A percentile compares a stretch with the other conserved stretches of the same genome.
Conservation (phyloP, 2,113 vertebrate genomes). For the Ptilorrhoa leucosticta region DNA sequence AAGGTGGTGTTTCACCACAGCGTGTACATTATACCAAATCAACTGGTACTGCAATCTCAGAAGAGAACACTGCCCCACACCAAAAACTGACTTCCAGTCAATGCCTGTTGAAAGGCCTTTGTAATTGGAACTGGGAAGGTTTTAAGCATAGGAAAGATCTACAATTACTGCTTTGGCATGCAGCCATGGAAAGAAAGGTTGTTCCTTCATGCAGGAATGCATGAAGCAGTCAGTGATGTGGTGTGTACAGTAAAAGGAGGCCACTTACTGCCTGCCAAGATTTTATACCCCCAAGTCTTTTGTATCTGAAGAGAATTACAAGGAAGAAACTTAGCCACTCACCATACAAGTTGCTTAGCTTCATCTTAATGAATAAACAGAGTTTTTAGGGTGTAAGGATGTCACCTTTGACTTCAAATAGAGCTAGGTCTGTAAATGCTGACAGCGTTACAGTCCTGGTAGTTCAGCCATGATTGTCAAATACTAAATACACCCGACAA, state of each 20-base stretch:
- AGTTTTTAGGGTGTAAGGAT: not conserved
- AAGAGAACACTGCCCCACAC: not conserved
- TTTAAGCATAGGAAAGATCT: not conserved
- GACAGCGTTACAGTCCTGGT: not conserved
- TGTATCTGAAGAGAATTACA: not conserved
- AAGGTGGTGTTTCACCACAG: not conserved
- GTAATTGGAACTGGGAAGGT: not conserved
- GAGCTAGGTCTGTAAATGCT: not conserved
- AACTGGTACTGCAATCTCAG: not conserved
- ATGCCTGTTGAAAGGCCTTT: not conserved
- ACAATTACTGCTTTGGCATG: not conserved
- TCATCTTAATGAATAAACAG: not conserved
- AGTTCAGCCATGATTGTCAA: not conserved
- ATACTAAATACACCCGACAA: rapidly evolving
- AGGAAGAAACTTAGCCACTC: not conserved
- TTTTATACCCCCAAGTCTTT: not conserved
- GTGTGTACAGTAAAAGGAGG: not conserved
- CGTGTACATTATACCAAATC: not conserved
- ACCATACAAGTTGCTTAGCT: not conserved
- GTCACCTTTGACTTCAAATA: not conserved
- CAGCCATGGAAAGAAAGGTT: not conserved
- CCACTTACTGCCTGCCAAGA: rapidly evolving
- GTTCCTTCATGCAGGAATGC: not conserved
- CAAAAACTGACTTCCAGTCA: not conserved
- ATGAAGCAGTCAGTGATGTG: rapidly evolving